Percentiles rank a stretch among this genome's conserved stretches.
phyloP scores from a whole-genome alignment of 2,888 invertebrate genomes.

The Thyatira batis region DNA sequence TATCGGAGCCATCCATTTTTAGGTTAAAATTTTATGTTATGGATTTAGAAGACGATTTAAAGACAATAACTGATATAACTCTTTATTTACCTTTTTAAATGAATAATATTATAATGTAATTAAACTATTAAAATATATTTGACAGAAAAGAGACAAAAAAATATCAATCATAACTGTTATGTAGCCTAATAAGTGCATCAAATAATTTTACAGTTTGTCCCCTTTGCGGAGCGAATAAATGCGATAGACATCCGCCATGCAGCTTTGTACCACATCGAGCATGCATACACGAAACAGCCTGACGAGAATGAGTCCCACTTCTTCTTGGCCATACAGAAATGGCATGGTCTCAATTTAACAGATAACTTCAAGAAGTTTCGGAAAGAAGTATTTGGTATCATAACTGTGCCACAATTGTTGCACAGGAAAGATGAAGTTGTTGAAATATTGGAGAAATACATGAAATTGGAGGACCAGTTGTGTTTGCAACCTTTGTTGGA shows the following conservation, averaged over 20 bases:
- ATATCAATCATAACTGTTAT: too few relatives aligned
- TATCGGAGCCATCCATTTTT: slow-evolving; percentile 21
- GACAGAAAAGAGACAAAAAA: too few relatives aligned
- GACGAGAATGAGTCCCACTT: slow-evolving; percentile 90
- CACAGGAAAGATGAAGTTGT: slow-evolving; percentile 90
- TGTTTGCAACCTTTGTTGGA: slow-evolving; percentile 92
- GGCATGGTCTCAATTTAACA: slow-evolving; percentile 93
- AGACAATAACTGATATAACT: too few relatives aligned
- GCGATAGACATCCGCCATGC: slow-evolving; percentile 91
- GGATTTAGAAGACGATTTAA: neutral
- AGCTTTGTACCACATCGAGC: slow-evolving; percentile 92
- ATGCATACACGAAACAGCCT: slow-evolving; percentile 87
- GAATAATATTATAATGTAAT: neutral
- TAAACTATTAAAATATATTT: slow-evolving; percentile 3
- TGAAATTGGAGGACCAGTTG: slow-evolving; percentile 86
- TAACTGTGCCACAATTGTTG: slow-evolving; percentile 92
- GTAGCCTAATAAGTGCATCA: slow-evolving; percentile 15
- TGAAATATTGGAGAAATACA: slow-evolving; percentile 86
- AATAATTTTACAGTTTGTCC: slow-evolving; percentile 86
- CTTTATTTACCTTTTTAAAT: too few relatives aligned
- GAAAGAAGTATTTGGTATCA: slow-evolving; percentile 87
- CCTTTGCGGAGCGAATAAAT: slow-evolving; percentile 93
- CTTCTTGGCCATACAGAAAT: slow-evolving; percentile 91
- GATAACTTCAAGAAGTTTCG: slow-evolving; percentile 90
- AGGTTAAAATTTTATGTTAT: slow-evolving; percentile 32